Evolutionary conservation across 2,888 invertebrate genomes (phyloP).

Genomic region (Nipponacmea schrenckii): DNA sequence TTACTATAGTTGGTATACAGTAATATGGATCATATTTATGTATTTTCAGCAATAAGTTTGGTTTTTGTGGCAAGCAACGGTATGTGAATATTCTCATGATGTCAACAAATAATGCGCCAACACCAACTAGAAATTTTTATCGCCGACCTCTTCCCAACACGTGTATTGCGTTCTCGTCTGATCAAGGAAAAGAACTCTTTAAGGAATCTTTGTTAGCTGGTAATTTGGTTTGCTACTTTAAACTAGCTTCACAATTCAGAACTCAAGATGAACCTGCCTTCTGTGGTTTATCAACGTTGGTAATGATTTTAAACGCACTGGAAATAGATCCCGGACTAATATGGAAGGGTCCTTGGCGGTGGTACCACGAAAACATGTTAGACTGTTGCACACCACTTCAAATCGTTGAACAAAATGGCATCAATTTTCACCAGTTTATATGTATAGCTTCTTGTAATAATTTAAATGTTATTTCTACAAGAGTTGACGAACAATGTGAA

Average conservation of each 20-base stretch:
- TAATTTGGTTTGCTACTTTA: constrained; percentile 65
- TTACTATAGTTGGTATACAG: too few relatives aligned
- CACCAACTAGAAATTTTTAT: constrained; percentile 43
- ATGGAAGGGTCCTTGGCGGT: constrained; percentile 68
- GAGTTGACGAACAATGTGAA: constrained; percentile 26
- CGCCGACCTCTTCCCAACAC: constrained; percentile 60
- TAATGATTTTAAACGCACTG: constrained; percentile 66
- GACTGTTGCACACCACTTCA: constrained; percentile 67
- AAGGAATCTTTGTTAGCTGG: constrained; percentile 59
- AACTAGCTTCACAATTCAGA: constrained; percentile 66
- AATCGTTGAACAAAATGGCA: constrained; percentile 55
- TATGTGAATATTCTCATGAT: too few relatives aligned
- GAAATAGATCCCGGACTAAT: constrained; percentile 64
- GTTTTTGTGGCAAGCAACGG: too few relatives aligned
- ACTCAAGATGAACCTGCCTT: constrained; percentile 69
- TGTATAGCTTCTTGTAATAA: constrained; percentile 67
- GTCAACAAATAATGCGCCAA: not conserved
- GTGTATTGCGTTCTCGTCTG: constrained; percentile 64
- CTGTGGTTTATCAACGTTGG: constrained; percentile 68
- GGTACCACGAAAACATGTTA: constrained; percentile 69
- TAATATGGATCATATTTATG: too few relatives aligned
- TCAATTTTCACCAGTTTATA: constrained; percentile 63
- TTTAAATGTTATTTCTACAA: constrained; percentile 42
- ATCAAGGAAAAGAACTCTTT: constrained; percentile 64
- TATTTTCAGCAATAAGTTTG: too few relatives aligned